Base-by-base conservation (phyloP, 2,113 vertebrate species). In the Peucedramus taeniatus region DNA sequence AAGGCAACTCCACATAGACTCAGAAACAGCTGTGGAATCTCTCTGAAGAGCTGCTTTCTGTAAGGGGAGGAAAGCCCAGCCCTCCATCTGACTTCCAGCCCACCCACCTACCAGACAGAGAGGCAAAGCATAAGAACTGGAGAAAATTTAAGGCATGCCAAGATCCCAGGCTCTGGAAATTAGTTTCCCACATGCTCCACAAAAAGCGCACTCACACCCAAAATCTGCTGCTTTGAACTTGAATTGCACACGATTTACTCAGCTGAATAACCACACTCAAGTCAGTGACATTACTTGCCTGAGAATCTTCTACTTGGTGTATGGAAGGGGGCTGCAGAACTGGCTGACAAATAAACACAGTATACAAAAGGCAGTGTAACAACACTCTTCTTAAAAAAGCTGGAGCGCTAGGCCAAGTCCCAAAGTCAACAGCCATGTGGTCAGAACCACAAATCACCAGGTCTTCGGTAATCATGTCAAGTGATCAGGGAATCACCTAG, bases 21-120 rank as follows among this genome's bases (percentile, higher is more conserved):
- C 64, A 69, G 65, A 86, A 90, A 89, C 61, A 92, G 89, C 65
- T 89, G 65, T 30, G 71, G 92, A 93, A 90, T 95, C 93, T 90
- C 78, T 95, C 65, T 72, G 77, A 83, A 87, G 68, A 72, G 83
- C 56, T 22, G 51, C 65, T 61, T 57, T 59, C 47, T 49, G 40
- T 33, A 47, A 75, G 35, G 23, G 27, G 37, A 91, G 59, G 56
- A 53, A 95, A 91, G 33, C 47, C 66, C 74, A 71, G 94, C 82
- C 72, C 83, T 65, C 63, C 31, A 59, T 74, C 66, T 64, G 70
- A 69, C 47, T 85, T 96, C 68, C 89, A 94, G 92, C 83, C 88
- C 79, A 87, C 80, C 82, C 72, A 75, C 77, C 57, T 71, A 93
- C 92, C 3, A 22, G 80, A 79, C 5, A 74, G 68, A 74, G 68